A percentile compares a stretch with the other conserved stretches of the same genome.
These are phyloP conservation scores for Raja brachyura DNA, from an alignment of 2,113 vertebrate species.

Conservation along the genomic window DNA sequence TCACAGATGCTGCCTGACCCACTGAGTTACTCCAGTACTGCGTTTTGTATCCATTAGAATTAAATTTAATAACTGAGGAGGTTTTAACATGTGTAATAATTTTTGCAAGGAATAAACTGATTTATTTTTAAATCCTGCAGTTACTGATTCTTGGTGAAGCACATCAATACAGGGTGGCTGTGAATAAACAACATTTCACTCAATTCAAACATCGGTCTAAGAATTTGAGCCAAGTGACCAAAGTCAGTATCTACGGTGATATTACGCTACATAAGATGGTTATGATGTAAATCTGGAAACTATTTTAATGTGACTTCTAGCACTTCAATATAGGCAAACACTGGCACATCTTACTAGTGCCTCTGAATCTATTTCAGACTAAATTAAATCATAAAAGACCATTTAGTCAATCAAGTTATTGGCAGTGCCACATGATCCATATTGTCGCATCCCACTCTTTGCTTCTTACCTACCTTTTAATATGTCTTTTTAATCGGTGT, in stretches of 20 bases:
- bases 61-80: not conserved
- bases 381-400: not conserved
- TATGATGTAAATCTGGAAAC: not conserved
- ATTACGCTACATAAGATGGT: conserved; percentile 44
- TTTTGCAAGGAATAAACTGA: not conserved
- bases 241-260: conserved; percentile 51
- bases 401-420: not conserved
- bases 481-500: not conserved
- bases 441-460: not conserved
- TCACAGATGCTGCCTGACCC: too few relatives aligned
- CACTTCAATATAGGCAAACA: not conserved
- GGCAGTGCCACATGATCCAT: not conserved
- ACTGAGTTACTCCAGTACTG: too few relatives aligned
- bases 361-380: not conserved
- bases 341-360: not conserved
- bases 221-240: conserved; percentile 47
- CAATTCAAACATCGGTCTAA: conserved; percentile 54
- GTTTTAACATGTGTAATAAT: not conserved
- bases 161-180: conserved; percentile 57
- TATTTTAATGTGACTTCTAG: not conserved
- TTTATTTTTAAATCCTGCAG: conserved; percentile 46
- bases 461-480: not conserved
- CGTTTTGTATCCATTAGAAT: not conserved
- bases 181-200: conserved; percentile 52
- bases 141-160: conserved; percentile 55